These are phyloP conservation scores for Tyto alba DNA, from an alignment of 2,113 vertebrate species.

Conservation along the genomic window DNA sequence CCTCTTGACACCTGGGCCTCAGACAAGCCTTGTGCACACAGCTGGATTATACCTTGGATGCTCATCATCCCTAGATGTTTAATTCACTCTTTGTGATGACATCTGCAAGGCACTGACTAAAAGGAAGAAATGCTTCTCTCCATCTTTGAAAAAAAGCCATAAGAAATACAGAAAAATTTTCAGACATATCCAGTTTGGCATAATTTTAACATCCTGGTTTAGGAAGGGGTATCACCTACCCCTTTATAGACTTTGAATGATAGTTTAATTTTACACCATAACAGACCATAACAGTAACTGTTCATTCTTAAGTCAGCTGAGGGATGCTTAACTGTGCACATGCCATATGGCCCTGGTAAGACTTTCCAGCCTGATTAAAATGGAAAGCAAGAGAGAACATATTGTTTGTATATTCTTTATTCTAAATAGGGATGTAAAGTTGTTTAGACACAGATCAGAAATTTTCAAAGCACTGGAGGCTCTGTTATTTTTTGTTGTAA, in stretches of 20 bases:
- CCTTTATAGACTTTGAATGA: neutral
- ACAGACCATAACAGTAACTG: neutral
- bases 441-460: neutral
- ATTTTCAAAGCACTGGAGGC: neutral
- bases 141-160: neutral
- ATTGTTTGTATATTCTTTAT: neutral
- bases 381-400: neutral
- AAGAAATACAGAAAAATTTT: neutral
- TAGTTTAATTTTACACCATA: neutral
- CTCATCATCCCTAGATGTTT: neutral
- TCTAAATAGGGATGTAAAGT: neutral
- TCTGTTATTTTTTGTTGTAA: neutral
- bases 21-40: neutral
- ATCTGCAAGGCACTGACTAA: neutral
- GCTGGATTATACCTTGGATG: neutral
- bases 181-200: neutral
- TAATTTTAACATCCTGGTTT: neutral
- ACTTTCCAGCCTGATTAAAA: conserved; percentile 16
- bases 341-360: neutral
- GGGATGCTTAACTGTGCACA: neutral
- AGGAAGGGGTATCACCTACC: neutral
- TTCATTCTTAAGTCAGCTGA: neutral
- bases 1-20: neutral
- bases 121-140: neutral
- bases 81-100: neutral